A percentile compares a stretch with the other conserved stretches of the same genome.
phyloP scores from a whole-genome alignment of 2,888 invertebrate genomes.

The Chirona hameri region DNA sequence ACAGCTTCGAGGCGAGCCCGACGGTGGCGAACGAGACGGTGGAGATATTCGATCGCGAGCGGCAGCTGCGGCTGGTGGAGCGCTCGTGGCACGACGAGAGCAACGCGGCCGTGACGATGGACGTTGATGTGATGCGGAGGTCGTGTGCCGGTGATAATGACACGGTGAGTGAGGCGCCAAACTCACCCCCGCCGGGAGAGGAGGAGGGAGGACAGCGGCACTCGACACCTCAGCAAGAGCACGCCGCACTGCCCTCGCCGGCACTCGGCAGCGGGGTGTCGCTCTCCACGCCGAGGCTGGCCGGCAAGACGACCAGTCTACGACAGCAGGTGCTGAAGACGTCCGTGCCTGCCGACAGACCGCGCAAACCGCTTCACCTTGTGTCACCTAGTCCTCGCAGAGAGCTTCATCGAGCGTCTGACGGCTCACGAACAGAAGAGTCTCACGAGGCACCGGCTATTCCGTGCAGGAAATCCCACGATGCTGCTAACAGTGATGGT shows the following conservation, averaged over 20 bases:
- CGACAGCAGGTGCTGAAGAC: too few species aligned
- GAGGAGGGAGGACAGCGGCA: not conserved
- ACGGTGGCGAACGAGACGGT: not conserved
- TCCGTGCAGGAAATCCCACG: not conserved
- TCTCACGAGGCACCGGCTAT: not conserved
- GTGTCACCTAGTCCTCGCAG: not conserved
- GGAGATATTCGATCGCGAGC: slow-evolving; percentile 1
- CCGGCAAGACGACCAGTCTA: too few species aligned
- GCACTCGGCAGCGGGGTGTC: not conserved
- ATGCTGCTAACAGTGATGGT: not conserved
- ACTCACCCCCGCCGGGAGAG: not conserved
- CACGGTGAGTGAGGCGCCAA: not conserved
- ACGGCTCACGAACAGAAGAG: too few species aligned
- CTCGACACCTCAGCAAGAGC: not conserved
- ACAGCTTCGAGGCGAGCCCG: slow-evolving; percentile 13
- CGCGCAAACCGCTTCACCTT: not conserved
- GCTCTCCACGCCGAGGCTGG: not conserved
- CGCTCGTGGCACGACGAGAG: not conserved
- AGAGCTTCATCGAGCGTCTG: not conserved
- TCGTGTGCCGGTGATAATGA: not conserved
- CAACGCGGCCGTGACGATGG: not conserved
- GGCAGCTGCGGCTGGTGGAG: not conserved
- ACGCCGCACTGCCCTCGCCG: not conserved
- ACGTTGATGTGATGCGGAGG: not conserved
- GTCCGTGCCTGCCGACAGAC: not conserved